Percentiles rank a stretch among this genome's conserved stretches.
Conservation (phyloP, 1,140 invertebrate genomes). For the Heliothis subflexa region DNA sequence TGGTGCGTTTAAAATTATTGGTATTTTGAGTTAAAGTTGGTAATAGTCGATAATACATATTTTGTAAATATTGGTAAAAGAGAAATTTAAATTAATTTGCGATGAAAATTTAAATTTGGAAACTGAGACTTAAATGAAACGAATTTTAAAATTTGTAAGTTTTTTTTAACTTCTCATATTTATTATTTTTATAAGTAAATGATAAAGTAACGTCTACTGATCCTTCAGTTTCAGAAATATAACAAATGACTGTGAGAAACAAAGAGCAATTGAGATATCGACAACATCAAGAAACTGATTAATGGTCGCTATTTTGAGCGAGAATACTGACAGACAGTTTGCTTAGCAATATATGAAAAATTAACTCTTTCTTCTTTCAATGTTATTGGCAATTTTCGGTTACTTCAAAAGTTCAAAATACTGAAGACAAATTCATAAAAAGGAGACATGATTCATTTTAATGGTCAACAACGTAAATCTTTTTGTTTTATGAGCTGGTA, state of each 20-base stretch:
- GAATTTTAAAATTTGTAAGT: not conserved
- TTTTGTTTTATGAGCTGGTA: not conserved
- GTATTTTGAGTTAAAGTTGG: no score
- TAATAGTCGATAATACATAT: no score
- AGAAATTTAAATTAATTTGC: no score
- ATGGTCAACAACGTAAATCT: slow-evolving; percentile 8
- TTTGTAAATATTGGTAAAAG: no score
- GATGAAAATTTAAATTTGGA: no score
- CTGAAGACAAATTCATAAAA: not conserved
- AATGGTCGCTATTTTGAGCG: not conserved
- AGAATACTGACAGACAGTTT: not conserved
- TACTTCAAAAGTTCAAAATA: slow-evolving; percentile 12
- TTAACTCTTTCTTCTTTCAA: not conserved
- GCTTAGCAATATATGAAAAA: slow-evolving; percentile 12
- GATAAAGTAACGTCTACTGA: not conserved
- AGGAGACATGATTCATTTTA: slow-evolving; percentile 9
- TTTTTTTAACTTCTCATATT: not conserved
- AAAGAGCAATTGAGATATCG: slow-evolving; percentile 2
- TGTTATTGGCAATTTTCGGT: not conserved
- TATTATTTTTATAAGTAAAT: not conserved
- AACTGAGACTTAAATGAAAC: no score
- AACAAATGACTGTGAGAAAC: not conserved
- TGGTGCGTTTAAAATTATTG: no score
- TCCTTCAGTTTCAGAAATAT: not conserved
- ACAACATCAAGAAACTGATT: slow-evolving; percentile 13